Conservation (phyloP, 1,140 invertebrate genomes). For the Drosophila azteca region DNA sequence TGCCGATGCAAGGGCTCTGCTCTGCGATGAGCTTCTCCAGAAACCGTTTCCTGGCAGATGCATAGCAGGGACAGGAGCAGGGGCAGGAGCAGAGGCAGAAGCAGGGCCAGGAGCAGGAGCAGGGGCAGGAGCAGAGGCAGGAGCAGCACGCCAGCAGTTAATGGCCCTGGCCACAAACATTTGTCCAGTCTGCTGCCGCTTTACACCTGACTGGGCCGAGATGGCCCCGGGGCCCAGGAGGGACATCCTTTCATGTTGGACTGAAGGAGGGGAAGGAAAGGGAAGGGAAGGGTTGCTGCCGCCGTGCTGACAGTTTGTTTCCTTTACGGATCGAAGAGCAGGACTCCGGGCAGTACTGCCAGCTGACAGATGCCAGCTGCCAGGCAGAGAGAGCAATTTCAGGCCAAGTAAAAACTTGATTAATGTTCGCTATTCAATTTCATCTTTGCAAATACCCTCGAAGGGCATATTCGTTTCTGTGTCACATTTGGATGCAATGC, state of each 20-base stretch:
- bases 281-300: background rate
- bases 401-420: conserved; percentile 44
- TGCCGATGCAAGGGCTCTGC: conserved; percentile 1
- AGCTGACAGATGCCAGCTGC: conserved; percentile 1
- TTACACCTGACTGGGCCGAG: conserved; percentile 31
- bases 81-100: background rate
- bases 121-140: background rate
- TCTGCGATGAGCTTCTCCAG: too few species aligned
- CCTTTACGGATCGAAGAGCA: conserved; percentile 23
- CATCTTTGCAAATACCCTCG: background rate
- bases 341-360: conserved; percentile 23
- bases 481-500: too few species aligned
- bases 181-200: conserved; percentile 16
- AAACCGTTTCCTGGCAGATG: conserved; percentile 1
- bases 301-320: conserved; percentile 6
- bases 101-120: conserved; percentile 1
- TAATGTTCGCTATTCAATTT: conserved; percentile 58
- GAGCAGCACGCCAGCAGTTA: conserved; percentile 47
- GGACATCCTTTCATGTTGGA: background rate
- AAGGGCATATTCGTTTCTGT: too few species aligned
- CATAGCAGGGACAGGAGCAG: background rate
- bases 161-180: conserved; percentile 54
- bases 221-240: background rate
- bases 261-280: too few species aligned
- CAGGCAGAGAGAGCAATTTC: conserved; percentile 15